A percentile compares a stretch with the other conserved stretches of the same genome.
Conservation (phyloP, 2,888 invertebrate genomes). For the Caenorhabditis wallacei region DNA sequence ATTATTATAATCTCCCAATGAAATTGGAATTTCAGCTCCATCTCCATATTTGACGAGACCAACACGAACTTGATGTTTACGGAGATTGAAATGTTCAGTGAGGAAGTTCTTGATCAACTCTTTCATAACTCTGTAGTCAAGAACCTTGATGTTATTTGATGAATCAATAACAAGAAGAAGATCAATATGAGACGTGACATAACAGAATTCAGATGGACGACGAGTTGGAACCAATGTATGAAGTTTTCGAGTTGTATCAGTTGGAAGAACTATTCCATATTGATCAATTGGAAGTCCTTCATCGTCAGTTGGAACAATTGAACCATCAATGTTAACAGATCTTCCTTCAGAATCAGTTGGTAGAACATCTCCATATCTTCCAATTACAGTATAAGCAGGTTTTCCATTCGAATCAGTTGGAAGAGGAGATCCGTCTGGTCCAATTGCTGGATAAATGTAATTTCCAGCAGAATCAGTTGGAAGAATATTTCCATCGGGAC, state of each 20-base stretch:
- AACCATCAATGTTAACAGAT: constrained; percentile 65
- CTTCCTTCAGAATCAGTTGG: constrained; percentile 67
- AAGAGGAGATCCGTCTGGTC: constrained; percentile 61
- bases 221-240: constrained; percentile 63
- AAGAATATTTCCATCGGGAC: constrained; percentile 68
- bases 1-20: constrained; percentile 80
- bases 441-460: constrained; percentile 68
- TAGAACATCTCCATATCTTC: constrained; percentile 67
- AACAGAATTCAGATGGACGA: constrained; percentile 71
- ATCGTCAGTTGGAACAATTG: constrained; percentile 64
- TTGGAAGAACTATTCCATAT: constrained; percentile 67
- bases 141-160: constrained; percentile 79
- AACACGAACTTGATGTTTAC: constrained; percentile 78
- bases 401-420: constrained; percentile 61
- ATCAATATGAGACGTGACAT: constrained; percentile 77
- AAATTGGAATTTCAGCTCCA: constrained; percentile 79
- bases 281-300: constrained; percentile 67
- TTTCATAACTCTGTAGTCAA: constrained; percentile 82
- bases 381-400: constrained; percentile 66
- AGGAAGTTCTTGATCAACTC: constrained; percentile 81
- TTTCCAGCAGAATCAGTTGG: constrained; percentile 63
- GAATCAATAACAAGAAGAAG: constrained; percentile 81
- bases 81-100: constrained; percentile 79
- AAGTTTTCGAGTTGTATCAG: constrained; percentile 62
- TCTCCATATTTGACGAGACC: constrained; percentile 82